Percentiles rank a stretch among this genome's conserved stretches.
These are phyloP conservation scores for Nasonia longicornis DNA, from an alignment of 1,140 invertebrate genomes.

Conservation along the genomic window DNA sequence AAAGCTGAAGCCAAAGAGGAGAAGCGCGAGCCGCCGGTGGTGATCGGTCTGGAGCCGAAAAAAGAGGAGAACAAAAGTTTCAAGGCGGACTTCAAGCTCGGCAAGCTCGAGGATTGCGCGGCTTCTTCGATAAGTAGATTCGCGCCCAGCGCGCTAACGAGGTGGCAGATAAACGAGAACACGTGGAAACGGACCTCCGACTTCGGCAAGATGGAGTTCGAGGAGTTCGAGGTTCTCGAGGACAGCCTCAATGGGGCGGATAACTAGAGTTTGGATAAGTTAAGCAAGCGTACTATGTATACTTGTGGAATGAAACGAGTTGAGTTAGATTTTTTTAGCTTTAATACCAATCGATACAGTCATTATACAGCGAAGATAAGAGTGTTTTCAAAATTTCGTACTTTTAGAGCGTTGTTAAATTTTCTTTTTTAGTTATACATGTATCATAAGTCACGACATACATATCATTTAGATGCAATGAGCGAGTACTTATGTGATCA, in stretches of 20 bases:
- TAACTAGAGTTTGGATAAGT: constrained; percentile 44
- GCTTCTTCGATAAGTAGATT: constrained; percentile 54
- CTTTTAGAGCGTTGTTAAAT: not conserved
- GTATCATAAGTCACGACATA: not conserved
- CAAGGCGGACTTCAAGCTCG: constrained; percentile 61
- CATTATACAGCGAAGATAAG: not conserved
- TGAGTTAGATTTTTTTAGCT: not conserved
- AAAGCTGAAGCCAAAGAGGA: constrained; percentile 44
- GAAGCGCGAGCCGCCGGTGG: constrained; percentile 63
- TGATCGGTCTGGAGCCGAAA: constrained; percentile 64
- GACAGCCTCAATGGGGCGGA: constrained; percentile 72
- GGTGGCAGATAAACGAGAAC: constrained; percentile 64
- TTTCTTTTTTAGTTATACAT: not conserved
- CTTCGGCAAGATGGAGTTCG: constrained; percentile 85
- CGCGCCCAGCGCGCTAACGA: constrained; percentile 58
- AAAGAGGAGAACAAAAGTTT: constrained; percentile 64
- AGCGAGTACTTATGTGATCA: constrained; percentile 24
- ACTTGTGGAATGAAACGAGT: constrained; percentile 9
- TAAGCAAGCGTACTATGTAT: not conserved
- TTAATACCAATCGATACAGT: not conserved
- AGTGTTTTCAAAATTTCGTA: constrained; percentile 19
- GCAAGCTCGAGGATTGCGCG: constrained; percentile 54
- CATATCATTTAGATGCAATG: constrained; percentile 13
- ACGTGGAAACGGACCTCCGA: constrained; percentile 64
- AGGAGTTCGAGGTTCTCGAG: constrained; percentile 82